Conservation (phyloP, 2,113 vertebrate genomes). For the Elachura formosa region DNA sequence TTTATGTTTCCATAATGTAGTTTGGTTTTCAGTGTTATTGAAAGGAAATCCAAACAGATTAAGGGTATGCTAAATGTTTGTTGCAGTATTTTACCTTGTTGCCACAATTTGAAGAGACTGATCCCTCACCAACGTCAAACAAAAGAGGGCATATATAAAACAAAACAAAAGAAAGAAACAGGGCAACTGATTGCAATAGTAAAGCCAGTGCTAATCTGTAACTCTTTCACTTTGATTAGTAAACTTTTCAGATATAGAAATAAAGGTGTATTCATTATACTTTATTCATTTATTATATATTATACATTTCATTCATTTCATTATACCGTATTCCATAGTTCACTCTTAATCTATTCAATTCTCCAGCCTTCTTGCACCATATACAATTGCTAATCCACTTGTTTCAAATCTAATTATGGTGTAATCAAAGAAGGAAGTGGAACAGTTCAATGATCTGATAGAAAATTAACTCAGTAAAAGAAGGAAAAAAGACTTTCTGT, state of each 20-base stretch:
- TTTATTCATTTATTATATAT: too few species aligned
- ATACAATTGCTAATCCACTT: background rate
- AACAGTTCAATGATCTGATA: background rate
- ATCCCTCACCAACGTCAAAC: background rate
- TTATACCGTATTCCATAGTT: background rate
- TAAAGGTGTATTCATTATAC: background rate
- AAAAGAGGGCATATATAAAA: background rate
- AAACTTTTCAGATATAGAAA: background rate
- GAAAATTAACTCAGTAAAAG: background rate
- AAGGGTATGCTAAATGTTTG: background rate
- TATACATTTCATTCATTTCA: too few species aligned
- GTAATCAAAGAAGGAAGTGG: background rate
- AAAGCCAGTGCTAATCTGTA: background rate
- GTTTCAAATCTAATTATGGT: background rate
- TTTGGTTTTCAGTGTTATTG: background rate
- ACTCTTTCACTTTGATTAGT: background rate
- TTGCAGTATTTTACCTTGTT: background rate
- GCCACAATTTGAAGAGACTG: background rate
- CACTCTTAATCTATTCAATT: background rate
- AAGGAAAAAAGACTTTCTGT: background rate
- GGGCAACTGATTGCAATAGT: background rate
- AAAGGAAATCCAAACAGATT: background rate
- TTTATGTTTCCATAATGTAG: background rate
- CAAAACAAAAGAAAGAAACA: background rate
- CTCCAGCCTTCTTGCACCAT: background rate